Percentiles rank a stretch among this genome's conserved stretches.
phyloP scores from a whole-genome alignment of 2,888 invertebrate genomes.

The Phymatocera aterrima region DNA sequence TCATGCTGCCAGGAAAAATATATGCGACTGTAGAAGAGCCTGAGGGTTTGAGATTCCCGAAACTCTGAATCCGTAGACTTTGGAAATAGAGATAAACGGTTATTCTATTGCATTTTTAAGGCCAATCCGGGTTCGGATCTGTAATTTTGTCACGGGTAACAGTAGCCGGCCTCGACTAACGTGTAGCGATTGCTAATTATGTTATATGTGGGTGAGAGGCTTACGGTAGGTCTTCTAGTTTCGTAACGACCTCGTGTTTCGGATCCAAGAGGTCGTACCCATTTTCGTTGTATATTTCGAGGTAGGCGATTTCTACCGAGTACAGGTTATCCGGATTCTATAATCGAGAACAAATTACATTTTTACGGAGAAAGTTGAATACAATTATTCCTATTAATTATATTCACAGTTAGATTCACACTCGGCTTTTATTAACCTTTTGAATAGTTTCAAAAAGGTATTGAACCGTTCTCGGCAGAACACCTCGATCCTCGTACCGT shows the following conservation, averaged over 20 bases:
- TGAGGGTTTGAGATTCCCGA: not conserved
- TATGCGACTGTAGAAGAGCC: not conserved
- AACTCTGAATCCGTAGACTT: not conserved
- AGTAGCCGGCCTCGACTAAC: not conserved
- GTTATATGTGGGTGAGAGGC: conserved; percentile 55
- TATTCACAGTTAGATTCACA: not conserved
- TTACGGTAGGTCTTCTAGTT: conserved; percentile 76
- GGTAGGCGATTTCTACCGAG: conserved; percentile 75
- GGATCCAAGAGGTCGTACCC: conserved; percentile 77
- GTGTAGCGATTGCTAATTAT: conserved; percentile 26
- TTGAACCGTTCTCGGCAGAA: conserved; percentile 76
- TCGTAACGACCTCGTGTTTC: conserved; percentile 61
- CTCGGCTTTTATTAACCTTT: conserved; percentile 64
- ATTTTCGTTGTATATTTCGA: conserved; percentile 78
- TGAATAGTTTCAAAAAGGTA: conserved; percentile 74
- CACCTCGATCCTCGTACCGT: conserved; percentile 74
- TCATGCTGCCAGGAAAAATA: not conserved
- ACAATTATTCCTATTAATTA: not conserved
- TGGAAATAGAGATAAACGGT: not conserved
- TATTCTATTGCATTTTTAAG: not conserved
- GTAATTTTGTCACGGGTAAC: conserved; percentile 23
- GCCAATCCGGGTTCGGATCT: not conserved
- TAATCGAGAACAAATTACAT: conserved; percentile 19
- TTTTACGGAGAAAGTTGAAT: conserved; percentile 15
- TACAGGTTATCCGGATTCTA: conserved; percentile 69